Conservation (phyloP, 2,797 vertebrate genomes). For the Holocentrus rufus region DNA sequence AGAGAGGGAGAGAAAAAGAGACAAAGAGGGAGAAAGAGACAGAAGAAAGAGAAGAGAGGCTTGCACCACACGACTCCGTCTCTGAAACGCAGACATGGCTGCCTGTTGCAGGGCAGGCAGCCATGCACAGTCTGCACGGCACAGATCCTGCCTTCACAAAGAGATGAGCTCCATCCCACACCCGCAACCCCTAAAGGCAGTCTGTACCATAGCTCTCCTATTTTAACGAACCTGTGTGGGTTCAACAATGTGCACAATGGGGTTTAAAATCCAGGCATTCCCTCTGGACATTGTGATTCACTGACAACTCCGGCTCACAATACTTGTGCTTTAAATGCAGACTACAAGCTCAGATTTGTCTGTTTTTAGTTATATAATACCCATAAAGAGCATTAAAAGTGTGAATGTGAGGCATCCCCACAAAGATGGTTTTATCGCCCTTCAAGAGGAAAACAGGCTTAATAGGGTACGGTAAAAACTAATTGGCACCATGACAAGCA, state of each 20-base stretch:
- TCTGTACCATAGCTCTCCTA: constrained; percentile 58
- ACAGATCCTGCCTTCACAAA: constrained; percentile 62
- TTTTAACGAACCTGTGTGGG: constrained; percentile 75
- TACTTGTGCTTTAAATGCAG: constrained; percentile 54
- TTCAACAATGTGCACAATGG: constrained; percentile 70
- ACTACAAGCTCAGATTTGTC: constrained; percentile 54
- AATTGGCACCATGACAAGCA: constrained; percentile 45
- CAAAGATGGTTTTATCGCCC: constrained; percentile 25
- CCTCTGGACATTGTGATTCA: constrained; percentile 70
- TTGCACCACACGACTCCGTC: constrained; percentile 29
- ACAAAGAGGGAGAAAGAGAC: constrained; percentile 32
- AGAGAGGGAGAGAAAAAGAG: constrained; percentile 18
- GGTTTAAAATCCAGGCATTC: constrained; percentile 68
- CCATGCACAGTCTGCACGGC: constrained; percentile 50
- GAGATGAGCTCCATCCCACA: constrained; percentile 61
- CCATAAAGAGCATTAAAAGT: constrained; percentile 55
- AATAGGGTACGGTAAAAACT: constrained; percentile 48
- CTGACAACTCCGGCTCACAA: constrained; percentile 51
- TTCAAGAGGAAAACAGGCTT: constrained; percentile 54
- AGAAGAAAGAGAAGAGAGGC: constrained; percentile 17
- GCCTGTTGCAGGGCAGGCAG: constrained; percentile 67
- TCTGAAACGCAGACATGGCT: constrained; percentile 27
- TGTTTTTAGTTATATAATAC: constrained; percentile 58
- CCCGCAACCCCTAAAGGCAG: constrained; percentile 64
- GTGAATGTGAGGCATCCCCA: constrained; percentile 41